Evolutionary conservation across 2,888 invertebrate species (phyloP), one percentile per base, ranked within the genome.

Genomic region (Malthinus flaveolus): DNA sequence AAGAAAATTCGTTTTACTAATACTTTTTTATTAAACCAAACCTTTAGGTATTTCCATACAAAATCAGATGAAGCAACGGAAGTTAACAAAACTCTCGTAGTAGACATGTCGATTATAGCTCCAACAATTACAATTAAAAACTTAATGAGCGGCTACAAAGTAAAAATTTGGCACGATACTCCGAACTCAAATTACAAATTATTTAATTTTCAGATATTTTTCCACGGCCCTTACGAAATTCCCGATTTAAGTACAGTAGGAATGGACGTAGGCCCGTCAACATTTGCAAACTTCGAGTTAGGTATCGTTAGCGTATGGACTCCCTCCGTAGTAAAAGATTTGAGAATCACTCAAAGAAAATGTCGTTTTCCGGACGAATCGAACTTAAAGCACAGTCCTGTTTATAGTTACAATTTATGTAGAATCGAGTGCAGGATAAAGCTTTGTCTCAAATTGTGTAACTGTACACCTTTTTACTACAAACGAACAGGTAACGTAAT

Each of bases 391-490:
- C 67, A 73, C 42, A 74, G 73, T 56, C 72, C 72, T 3, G 61
- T 73, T 32, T 78, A 78, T 59, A 69, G 71, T 10, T 74, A 75
- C 66, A 75, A 74, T 33, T 49, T 77, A 51, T 79, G 79, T 56
- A 69, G 73, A 15, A 72, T 72, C 32, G 73, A 77, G 57, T 79
- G 78, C 52, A 66, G 78, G 7, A 75, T 76, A 61, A 61, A 67
- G 8, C 60, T 76, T 11, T 69, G 72, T 31, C 37, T 70, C n/a
- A 61, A 68, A 35, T 67, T 72, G 11, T 79, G 80, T 61, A 68
- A 70, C 2, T 79, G 79, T 61, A 68, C 72, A 0, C 78, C 79
- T 3, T 75, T 74, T 64, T 78, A 76, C 60, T 78, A 78, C 61
- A 64, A 73, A 42, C 66, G 68, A 12, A 10, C 63, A 13, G 61